A percentile compares a stretch with the other conserved stretches of the same genome.
phyloP scores from a whole-genome alignment of 2,888 invertebrate species.

The Heliconius charithonia region DNA sequence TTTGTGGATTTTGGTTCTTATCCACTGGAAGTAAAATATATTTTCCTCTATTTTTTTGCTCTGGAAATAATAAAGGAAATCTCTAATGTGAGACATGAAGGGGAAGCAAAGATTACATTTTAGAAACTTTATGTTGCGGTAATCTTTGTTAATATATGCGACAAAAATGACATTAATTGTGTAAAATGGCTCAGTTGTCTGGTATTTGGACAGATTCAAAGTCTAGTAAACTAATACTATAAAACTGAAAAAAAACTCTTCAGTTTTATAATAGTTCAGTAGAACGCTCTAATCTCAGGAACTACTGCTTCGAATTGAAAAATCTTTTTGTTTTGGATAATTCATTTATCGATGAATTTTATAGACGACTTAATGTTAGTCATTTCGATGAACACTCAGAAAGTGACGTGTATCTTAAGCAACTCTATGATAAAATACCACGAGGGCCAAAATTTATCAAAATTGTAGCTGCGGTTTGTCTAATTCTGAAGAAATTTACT shows the following conservation, averaged over 20 bases:
- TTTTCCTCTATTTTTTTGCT: background rate
- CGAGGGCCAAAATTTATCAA: no score
- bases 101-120: slow-evolving; percentile 16
- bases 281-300: background rate
- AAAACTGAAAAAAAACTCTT: background rate
- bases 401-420: no score
- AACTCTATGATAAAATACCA: no score
- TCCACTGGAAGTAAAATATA: background rate
- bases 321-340: no score
- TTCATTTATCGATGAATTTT: no score
- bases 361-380: no score
- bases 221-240: no score
- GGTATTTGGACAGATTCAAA: background rate
- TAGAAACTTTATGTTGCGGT: slow-evolving; percentile 14
- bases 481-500: no score
- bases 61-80: background rate
- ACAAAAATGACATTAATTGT: background rate
- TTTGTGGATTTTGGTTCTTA: background rate
- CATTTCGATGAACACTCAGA: no score
- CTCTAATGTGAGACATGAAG: background rate
- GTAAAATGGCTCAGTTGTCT: background rate
- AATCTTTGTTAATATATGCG: slow-evolving; percentile 12
- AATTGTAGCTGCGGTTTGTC: no score
- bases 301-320: no score
- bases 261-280: background rate